phyloP scores from a whole-genome alignment of 2,888 invertebrate genomes.

The Drosophila affinis region DNA sequence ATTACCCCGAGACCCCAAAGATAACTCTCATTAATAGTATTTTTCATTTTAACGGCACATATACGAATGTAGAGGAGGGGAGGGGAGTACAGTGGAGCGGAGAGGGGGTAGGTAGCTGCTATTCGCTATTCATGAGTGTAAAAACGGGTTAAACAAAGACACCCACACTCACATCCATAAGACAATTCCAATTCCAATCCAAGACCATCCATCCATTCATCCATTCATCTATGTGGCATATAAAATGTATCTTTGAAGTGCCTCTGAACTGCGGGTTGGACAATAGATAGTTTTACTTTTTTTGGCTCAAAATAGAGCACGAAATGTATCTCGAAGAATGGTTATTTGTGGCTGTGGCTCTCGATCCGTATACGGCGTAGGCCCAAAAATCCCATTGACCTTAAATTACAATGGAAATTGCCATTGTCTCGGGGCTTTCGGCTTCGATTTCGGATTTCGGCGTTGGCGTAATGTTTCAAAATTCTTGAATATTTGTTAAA shows the following conservation, averaged over 20 bases:
- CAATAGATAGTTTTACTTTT: neutral
- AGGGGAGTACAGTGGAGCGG: neutral
- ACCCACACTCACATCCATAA: constrained; percentile 26
- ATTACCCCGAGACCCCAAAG: constrained; percentile 27
- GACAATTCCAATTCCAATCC: constrained; percentile 5
- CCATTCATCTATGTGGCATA: no score
- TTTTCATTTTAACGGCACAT: constrained; percentile 24
- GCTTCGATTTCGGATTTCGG: constrained; percentile 1
- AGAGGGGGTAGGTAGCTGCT: no score
- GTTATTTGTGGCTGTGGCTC: constrained; percentile 20
- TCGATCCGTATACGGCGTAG: constrained; percentile 15
- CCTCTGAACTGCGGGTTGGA: constrained; percentile 29
- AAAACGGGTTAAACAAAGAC: constrained; percentile 36
- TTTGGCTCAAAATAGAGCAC: neutral
- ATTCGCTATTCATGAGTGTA: constrained; percentile 37
- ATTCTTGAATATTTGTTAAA: constrained; percentile 23
- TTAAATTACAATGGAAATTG: constrained; percentile 68
- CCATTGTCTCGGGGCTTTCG: constrained; percentile 48
- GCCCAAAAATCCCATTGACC: constrained; percentile 63
- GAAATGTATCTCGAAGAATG: constrained; percentile 25
- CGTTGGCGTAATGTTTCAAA: constrained; percentile 52
- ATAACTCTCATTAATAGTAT: constrained; percentile 42
- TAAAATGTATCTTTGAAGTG: constrained; percentile 12
- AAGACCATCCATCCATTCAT: constrained; percentile 11
- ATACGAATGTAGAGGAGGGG: neutral